Conservation (phyloP, 2,113 vertebrate species). For the Xerus inauris region DNA sequence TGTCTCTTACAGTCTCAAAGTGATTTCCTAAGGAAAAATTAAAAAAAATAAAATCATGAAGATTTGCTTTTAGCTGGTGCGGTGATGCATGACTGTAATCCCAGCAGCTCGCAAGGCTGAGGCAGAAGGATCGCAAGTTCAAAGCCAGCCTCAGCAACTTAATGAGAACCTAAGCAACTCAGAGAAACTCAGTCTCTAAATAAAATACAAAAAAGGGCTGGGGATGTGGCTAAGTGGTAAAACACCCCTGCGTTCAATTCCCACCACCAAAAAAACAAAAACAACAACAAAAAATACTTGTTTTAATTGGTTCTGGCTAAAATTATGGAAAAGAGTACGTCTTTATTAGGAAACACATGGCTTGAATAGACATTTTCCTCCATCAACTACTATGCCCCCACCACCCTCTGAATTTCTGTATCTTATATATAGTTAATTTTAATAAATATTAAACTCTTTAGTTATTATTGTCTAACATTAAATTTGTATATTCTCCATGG, state of each 20-base stretch:
- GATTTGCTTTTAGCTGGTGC: too few relatives aligned
- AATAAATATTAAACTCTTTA: not conserved
- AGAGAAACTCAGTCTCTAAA: too few relatives aligned
- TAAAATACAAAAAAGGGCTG: too few relatives aligned
- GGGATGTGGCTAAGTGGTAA: too few relatives aligned
- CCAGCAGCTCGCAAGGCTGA: too few relatives aligned
- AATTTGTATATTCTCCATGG: not conserved
- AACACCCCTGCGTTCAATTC: too few relatives aligned
- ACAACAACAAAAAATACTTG: not conserved
- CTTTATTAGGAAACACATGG: not conserved
- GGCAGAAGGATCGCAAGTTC: too few relatives aligned
- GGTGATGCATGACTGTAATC: too few relatives aligned
- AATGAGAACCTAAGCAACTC: too few relatives aligned
- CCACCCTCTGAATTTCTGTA: not conserved
- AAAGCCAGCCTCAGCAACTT: too few relatives aligned
- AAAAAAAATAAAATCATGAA: not conserved
- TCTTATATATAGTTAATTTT: not conserved
- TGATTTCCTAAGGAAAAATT: not conserved
- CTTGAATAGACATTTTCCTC: not conserved
- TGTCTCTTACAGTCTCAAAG: not conserved
- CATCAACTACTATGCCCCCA: not conserved
- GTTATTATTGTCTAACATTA: not conserved
- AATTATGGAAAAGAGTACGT: not conserved
- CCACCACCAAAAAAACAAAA: too few relatives aligned
- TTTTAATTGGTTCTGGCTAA: not conserved